These are phyloP conservation scores for Xenopus laevis DNA, from an alignment of 2,113 vertebrate species.

Conservation along the genomic window DNA sequence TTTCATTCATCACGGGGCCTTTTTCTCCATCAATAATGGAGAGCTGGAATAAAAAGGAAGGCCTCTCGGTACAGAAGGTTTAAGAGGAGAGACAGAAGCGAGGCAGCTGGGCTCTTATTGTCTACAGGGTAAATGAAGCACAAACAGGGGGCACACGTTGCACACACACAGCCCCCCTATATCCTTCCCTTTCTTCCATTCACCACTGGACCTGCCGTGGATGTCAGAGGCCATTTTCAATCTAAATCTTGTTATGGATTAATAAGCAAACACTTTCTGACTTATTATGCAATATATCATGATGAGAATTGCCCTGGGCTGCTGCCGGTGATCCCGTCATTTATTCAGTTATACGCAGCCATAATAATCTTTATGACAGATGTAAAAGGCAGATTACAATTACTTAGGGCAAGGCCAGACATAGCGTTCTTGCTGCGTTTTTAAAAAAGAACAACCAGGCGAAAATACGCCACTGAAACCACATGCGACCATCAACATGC, in stretches of 20 bases:
- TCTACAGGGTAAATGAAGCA: constrained; percentile 53
- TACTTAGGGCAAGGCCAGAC: too few species aligned
- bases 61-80: too few species aligned
- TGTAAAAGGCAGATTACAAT: constrained; percentile 48
- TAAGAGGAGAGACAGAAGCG: constrained; percentile 45
- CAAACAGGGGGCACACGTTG: constrained; percentile 54
- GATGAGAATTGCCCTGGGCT: constrained; percentile 65
- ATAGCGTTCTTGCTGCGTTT: too few species aligned
- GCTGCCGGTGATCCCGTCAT: constrained; percentile 69
- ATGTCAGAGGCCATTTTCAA: constrained; percentile 65
- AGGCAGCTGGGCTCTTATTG: constrained; percentile 51
- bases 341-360: constrained; percentile 56
- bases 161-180: constrained; percentile 43
- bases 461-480: too few species aligned
- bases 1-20: constrained; percentile 43
- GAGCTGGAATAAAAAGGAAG: constrained; percentile 43
- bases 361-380: constrained; percentile 65
- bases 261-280: constrained; percentile 74
- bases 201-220: constrained; percentile 47
- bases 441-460: too few species aligned
- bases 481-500: too few species aligned
- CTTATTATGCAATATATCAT: constrained; percentile 75
- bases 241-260: constrained; percentile 75
- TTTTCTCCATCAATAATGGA: constrained; percentile 51
- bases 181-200: constrained; percentile 7